Percentiles rank a stretch among this genome's conserved stretches.
phyloP scores from a whole-genome alignment of 2,888 invertebrate genomes.

The Oligia strigilis region DNA sequence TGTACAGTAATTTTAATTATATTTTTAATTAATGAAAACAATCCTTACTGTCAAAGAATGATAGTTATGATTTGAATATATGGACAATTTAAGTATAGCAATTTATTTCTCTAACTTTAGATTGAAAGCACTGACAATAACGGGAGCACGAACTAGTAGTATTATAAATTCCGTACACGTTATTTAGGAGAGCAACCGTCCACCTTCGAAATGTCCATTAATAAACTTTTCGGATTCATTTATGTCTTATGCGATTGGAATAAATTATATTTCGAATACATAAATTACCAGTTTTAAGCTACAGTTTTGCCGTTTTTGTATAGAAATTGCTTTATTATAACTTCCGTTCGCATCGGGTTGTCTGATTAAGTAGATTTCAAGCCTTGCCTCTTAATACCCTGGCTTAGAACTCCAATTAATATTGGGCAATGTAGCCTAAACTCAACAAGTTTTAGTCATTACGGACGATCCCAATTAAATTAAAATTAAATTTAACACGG shows the following conservation, averaged over 20 bases:
- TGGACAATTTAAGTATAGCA: background rate
- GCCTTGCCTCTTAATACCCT: conserved; percentile 41
- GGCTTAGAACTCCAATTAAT: conserved; percentile 56
- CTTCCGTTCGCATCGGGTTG: conserved; percentile 39
- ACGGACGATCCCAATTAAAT: conserved; percentile 49
- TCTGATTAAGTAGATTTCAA: conserved; percentile 52
- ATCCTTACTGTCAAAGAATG: background rate
- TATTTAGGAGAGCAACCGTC: conserved; percentile 76
- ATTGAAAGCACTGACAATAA: conserved; percentile 29
- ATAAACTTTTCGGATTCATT: conserved; percentile 83
- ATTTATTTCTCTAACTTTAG: too few species aligned
- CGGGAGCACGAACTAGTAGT: conserved; percentile 35
- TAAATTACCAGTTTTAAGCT: conserved; percentile 60
- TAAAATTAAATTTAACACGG: conserved; percentile 58
- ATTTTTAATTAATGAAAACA: background rate
- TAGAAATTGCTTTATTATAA: conserved; percentile 67
- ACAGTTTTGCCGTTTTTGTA: conserved; percentile 50
- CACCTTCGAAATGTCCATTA: conserved; percentile 81
- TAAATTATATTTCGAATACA: conserved; percentile 73
- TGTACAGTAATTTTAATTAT: background rate
- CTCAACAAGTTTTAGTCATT: conserved; percentile 51
- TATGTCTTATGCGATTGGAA: conserved; percentile 78
- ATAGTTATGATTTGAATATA: background rate
- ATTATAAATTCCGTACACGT: conserved; percentile 79
- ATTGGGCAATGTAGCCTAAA: conserved; percentile 42